A percentile compares a stretch with the other conserved stretches of the same genome.
phyloP scores from a whole-genome alignment of 1,140 invertebrate genomes.

The Rhysida immarginata region DNA sequence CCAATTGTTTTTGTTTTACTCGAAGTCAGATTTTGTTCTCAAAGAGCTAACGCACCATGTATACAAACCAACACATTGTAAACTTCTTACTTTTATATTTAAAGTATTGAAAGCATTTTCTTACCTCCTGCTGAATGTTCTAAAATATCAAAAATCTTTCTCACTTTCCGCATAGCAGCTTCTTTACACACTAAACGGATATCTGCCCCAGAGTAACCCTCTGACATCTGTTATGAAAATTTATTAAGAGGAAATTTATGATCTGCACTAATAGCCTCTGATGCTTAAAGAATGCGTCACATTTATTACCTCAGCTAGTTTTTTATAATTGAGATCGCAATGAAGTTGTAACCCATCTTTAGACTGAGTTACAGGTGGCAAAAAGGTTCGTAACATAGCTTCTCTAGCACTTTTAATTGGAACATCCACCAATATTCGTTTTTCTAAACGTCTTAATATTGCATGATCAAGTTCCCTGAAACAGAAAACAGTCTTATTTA shows the following conservation, averaged over 20 bases:
- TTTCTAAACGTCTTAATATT: constrained; percentile 72
- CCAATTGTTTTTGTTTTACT: no score
- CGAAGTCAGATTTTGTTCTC: no score
- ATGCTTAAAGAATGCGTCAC: not conserved
- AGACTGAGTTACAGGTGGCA: constrained; percentile 21
- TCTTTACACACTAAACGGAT: constrained; percentile 79
- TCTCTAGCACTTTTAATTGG: constrained; percentile 47
- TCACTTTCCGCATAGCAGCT: constrained; percentile 41
- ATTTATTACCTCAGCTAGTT: constrained; percentile 33
- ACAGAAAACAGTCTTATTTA: not conserved
- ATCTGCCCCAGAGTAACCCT: constrained; percentile 73
- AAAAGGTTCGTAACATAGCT: constrained; percentile 44
- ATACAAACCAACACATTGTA: no score
- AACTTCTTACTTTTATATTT: not conserved
- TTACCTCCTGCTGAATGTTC: constrained; percentile 28
- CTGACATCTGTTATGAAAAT: constrained; percentile 37
- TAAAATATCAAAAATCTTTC: constrained; percentile 35
- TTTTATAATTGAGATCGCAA: constrained; percentile 36
- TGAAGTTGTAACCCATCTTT: constrained; percentile 29
- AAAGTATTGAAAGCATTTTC: constrained; percentile 12
- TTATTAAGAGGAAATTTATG: not conserved
- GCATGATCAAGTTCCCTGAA: constrained; percentile 72
- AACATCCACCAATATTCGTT: constrained; percentile 62
- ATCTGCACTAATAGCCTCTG: not conserved
- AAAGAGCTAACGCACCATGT: no score